Evolutionary conservation across 2,113 vertebrate species (phyloP).

Genomic region (Scopus umbretta): DNA sequence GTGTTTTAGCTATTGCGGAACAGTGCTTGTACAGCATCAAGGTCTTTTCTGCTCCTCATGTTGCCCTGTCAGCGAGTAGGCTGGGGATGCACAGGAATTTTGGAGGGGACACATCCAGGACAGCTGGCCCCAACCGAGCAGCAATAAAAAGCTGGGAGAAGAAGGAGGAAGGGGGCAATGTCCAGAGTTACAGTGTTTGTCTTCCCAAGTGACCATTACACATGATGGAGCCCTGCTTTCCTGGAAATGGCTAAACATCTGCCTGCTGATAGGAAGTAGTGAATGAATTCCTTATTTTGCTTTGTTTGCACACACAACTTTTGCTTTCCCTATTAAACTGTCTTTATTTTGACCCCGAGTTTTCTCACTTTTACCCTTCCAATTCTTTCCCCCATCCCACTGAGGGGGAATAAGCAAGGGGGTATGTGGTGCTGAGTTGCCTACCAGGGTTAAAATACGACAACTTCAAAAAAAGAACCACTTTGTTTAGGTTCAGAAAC

Average conservation of each 20-base stretch:
- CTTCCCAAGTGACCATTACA: neutral
- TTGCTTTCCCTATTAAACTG: neutral
- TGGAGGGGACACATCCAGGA: neutral
- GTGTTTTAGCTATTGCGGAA: neutral
- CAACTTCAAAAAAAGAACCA: neutral
- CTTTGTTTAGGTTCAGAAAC: neutral
- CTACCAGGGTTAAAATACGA: neutral
- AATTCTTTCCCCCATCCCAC: neutral
- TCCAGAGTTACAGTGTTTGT: neutral
- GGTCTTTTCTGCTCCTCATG: neutral
- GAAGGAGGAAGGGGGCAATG: neutral
- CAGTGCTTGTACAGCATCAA: neutral
- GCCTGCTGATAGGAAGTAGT: neutral
- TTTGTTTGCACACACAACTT: neutral
- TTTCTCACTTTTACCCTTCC: neutral
- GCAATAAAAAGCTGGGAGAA: neutral
- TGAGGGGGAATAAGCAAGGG: neutral
- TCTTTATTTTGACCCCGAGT: neutral
- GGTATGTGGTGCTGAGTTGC: neutral
- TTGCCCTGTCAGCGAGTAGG: too few relatives aligned
- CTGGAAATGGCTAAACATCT: neutral
- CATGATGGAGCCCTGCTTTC: neutral
- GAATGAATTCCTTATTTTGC: neutral
- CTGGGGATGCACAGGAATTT: neutral
- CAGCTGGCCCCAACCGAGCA: neutral